Evolutionary conservation across 1,140 invertebrate species (phyloP).

Genomic region (Drosophila truncata): DNA sequence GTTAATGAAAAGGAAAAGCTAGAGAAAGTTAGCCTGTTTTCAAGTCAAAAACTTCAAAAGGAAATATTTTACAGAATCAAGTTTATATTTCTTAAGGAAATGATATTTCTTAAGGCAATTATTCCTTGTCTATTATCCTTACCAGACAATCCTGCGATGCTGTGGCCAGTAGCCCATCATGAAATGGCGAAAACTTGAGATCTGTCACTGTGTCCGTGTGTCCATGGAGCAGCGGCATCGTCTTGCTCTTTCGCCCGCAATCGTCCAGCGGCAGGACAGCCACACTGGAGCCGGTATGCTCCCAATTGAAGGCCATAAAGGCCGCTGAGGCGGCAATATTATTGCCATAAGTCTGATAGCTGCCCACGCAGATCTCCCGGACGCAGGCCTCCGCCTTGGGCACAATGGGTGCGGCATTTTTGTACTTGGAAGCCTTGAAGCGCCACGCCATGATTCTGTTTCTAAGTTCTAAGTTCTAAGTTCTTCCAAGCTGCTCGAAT

Average conservation of each 20-base stretch:
- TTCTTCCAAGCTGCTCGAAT: slow-evolving; percentile 5
- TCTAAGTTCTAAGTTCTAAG: neutral
- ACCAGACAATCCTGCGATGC: slow-evolving; percentile 95
- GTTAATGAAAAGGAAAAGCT: too few species aligned
- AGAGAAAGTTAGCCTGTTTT: neutral
- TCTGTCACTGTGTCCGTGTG: slow-evolving; percentile 97
- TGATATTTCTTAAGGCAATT: neutral
- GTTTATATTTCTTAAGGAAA: neutral
- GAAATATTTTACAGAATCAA: neutral
- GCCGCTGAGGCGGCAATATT: slow-evolving; percentile 96
- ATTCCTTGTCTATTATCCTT: neutral
- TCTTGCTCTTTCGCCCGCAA: slow-evolving; percentile 93
- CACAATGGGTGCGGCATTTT: slow-evolving; percentile 97
- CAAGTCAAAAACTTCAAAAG: neutral
- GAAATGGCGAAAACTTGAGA: slow-evolving; percentile 97
- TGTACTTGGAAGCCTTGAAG: slow-evolving; percentile 98
- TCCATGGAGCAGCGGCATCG: slow-evolving; percentile 93
- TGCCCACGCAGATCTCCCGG: slow-evolving; percentile 94
- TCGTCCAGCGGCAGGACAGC: slow-evolving; percentile 94
- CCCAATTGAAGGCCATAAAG: slow-evolving; percentile 97
- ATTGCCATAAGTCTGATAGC: slow-evolving; percentile 96
- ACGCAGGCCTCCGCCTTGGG: slow-evolving; percentile 96
- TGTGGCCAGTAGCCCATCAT: slow-evolving; percentile 95
- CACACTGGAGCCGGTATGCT: slow-evolving; percentile 93
- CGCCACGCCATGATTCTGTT: slow-evolving; percentile 92